Evolutionary conservation across 2,113 vertebrate genomes (phyloP), one percentile per base, ranked within the genome.

Genomic region (Petromus typicus): DNA sequence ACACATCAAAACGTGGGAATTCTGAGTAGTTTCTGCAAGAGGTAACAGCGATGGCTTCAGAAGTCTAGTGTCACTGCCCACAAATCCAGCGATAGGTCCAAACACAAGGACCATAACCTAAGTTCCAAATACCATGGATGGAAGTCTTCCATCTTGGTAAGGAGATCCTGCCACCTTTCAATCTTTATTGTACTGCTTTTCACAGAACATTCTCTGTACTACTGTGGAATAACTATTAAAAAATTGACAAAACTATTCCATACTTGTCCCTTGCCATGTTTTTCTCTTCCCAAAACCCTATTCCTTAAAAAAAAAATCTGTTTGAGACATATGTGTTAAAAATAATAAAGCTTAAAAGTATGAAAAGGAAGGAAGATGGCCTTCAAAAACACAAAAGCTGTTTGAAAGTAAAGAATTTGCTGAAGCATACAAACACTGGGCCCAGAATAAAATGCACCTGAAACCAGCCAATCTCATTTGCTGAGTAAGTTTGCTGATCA

Each of bases 291-390:
- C 59, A 34, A 83, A 51, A 92, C 84, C 71, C 10, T 43, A 66
- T 63, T 96, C 30, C 51, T 54, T 69, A 27, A 78, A 90, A 78
- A 86, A 30, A 64, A 67, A 32, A 51, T 30, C n/a, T 95, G 32
- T 64, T 67, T 23, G 25, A 92, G 51, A 66, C 2, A 0, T 83
- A 11, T 20, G 23, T 59, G 37, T 81, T 86, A 73, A 94, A 80
- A 73, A 43, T 56, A n/a, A 80, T 6, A 61, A 82, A 76, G 64
- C 4, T 16, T 40, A 17, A 43, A 69, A 6, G 11, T 79, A 25
- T 27, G 27, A 30, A 40, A 37, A 78, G 45, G 32, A 78, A 84
- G 51, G 37, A 22, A 34, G 12, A 69, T 20, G 54, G 45, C 17
- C 59, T 96, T 78, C 43, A 64, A 27, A 86, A 75, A 54, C 18